phyloP scores from a whole-genome alignment of 2,888 invertebrate genomes.

The Celastrina argiolus region DNA sequence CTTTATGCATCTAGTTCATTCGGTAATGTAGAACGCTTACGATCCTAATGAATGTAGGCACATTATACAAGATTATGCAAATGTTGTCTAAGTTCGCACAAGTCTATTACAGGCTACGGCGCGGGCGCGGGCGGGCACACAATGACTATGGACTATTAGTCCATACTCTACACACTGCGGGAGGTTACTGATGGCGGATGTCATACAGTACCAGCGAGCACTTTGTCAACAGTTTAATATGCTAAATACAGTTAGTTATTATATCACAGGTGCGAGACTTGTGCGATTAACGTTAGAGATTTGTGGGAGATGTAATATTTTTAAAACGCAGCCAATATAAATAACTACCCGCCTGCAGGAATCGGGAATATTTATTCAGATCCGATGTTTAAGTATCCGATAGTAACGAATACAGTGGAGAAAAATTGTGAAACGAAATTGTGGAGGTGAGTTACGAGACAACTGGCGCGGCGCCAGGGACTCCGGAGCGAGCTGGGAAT shows the following conservation, averaged over 20 bases:
- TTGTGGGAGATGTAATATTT: not conserved
- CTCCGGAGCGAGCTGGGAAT: not conserved
- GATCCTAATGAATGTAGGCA: not conserved
- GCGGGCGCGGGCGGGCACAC: not conserved
- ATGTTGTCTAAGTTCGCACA: constrained; percentile 14
- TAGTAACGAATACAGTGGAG: constrained; percentile 8
- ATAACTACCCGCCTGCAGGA: not conserved
- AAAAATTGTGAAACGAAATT: constrained; percentile 15
- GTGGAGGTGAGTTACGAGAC: constrained; percentile 19
- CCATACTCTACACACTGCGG: too few species aligned
- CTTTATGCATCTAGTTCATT: not conserved
- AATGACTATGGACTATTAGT: too few species aligned
- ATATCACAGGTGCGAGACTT: not conserved
- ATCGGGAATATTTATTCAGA: not conserved
- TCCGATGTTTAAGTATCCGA: constrained; percentile 11
- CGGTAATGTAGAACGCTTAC: not conserved
- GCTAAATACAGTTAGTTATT: too few species aligned
- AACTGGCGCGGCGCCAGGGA: constrained; percentile 17
- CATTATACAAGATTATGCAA: constrained; percentile 21
- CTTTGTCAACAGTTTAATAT: too few species aligned
- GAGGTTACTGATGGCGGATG: too few species aligned
- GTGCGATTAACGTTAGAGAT: not conserved
- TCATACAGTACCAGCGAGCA: too few species aligned
- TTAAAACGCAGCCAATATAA: not conserved
- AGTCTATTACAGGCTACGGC: not conserved